phyloP scores from a whole-genome alignment of 2,888 invertebrate species.

The Zaprionus obscuricornis region DNA sequence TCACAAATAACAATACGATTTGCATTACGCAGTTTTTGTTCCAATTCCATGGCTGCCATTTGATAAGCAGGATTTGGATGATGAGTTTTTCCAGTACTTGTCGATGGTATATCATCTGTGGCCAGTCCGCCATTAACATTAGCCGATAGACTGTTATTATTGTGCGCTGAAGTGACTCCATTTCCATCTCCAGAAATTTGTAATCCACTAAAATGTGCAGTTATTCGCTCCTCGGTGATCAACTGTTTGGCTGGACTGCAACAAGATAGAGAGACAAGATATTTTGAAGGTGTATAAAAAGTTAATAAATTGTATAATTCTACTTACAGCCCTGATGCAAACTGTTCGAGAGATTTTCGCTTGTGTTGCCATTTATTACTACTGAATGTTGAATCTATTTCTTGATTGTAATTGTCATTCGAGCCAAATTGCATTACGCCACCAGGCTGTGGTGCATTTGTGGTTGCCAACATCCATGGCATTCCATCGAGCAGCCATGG shows the following conservation, averaged over 20 bases:
- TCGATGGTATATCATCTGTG: slow-evolving; percentile 70
- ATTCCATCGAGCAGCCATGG: slow-evolving; percentile 83
- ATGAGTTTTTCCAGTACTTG: slow-evolving; percentile 72
- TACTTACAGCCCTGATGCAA: slow-evolving; percentile 85
- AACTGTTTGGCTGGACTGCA: slow-evolving; percentile 88
- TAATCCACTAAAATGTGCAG: slow-evolving; percentile 89
- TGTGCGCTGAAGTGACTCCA: slow-evolving; percentile 23
- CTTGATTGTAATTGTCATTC: slow-evolving; percentile 42
- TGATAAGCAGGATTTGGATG: slow-evolving; percentile 78
- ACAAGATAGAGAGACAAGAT: slow-evolving; percentile 45
- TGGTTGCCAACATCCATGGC: slow-evolving; percentile 84
- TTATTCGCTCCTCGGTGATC: slow-evolving; percentile 93
- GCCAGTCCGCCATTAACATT: slow-evolving; percentile 64
- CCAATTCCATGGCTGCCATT: slow-evolving; percentile 81
- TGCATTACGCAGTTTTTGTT: slow-evolving; percentile 83
- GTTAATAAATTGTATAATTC: not conserved
- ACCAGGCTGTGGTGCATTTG: slow-evolving; percentile 80
- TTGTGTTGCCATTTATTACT: slow-evolving; percentile 73
- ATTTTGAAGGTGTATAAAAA: not conserved
- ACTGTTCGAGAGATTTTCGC: slow-evolving; percentile 73
- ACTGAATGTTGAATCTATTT: slow-evolving; percentile 41
- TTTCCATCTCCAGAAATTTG: slow-evolving; percentile 86
- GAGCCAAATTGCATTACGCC: slow-evolving; percentile 78
- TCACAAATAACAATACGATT: slow-evolving; percentile 88
- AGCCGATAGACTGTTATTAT: slow-evolving; percentile 38